phyloP scores from a whole-genome alignment of 2,113 vertebrate genomes.

The Leptobrachium ailaonicum region DNA sequence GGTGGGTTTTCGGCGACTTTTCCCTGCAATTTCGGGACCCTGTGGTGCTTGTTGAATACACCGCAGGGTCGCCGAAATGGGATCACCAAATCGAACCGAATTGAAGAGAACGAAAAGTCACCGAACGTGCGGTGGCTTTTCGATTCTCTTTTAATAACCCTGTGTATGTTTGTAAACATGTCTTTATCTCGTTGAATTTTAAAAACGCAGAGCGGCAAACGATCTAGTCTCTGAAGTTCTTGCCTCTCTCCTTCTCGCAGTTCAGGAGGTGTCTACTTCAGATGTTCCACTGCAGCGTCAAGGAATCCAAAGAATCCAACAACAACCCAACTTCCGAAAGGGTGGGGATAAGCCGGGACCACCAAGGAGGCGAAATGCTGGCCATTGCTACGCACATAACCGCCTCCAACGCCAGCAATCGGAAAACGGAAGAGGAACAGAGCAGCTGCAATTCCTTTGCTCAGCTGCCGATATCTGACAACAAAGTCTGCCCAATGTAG shows the following conservation, averaged over 20 bases:
- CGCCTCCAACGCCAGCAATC: slow-evolving; percentile 41
- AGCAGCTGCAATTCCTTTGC: slow-evolving; percentile 61
- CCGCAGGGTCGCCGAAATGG: too few species aligned
- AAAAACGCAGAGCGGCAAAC: too few species aligned
- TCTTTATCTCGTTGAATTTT: too few species aligned
- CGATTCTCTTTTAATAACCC: too few species aligned
- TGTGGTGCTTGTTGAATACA: too few species aligned
- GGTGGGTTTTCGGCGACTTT: too few species aligned
- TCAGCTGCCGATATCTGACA: slow-evolving; percentile 70
- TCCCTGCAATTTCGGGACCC: too few species aligned
- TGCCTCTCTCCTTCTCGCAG: slow-evolving; percentile 60
- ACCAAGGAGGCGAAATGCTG: slow-evolving; percentile 71
- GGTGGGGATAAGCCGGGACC: slow-evolving; percentile 60
- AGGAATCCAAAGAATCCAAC: slow-evolving; percentile 56
- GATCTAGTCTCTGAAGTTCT: not conserved
- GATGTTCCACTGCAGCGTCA: slow-evolving; percentile 67
- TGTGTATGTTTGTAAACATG: too few species aligned
- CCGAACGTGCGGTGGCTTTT: too few species aligned
- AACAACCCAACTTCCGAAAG: slow-evolving; percentile 66
- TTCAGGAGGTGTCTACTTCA: slow-evolving; percentile 82
- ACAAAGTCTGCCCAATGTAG: slow-evolving; percentile 72
- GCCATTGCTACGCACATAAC: slow-evolving; percentile 63
- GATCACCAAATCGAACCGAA: too few species aligned
- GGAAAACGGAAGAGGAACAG: slow-evolving; percentile 59
- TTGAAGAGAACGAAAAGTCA: too few species aligned